Percentiles rank a stretch among this genome's conserved stretches.
Conservation (phyloP, 2,113 vertebrate species). For the Xiphophorus hellerii region DNA sequence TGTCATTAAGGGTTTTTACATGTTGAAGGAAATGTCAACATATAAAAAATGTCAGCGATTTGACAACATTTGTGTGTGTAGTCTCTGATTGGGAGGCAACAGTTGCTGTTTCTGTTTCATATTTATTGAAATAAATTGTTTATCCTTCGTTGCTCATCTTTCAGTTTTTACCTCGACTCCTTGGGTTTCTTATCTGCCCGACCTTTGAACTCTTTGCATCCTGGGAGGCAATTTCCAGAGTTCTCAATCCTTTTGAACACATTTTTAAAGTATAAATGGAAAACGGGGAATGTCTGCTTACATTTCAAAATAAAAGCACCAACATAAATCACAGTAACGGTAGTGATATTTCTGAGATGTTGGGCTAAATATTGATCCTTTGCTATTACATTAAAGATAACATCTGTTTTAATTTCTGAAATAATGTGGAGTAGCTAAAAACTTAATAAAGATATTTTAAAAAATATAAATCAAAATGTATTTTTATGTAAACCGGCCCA, state of each 20-base stretch:
- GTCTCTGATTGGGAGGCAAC: conserved; percentile 24
- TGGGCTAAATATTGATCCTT: no score
- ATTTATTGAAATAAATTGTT: conserved; percentile 76
- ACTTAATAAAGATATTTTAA: no score
- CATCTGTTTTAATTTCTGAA: no score
- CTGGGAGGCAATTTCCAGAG: background rate
- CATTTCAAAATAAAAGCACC: no score
- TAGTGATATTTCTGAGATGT: no score
- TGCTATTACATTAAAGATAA: no score
- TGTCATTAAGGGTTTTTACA: conserved; percentile 92
- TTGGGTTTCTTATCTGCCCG: conserved; percentile 24
- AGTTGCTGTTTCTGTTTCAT: conserved; percentile 43
- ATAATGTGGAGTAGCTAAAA: no score
- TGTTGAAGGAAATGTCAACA: conserved; percentile 80
- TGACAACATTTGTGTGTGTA: conserved; percentile 4
- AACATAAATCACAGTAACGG: no score
- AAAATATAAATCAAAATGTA: no score
- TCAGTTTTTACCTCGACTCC: conserved; percentile 25
- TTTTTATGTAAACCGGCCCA: no score
- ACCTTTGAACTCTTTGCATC: conserved; percentile 62
- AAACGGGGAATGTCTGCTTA: no score
- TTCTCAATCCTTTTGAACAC: background rate
- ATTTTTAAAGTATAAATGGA: no score
- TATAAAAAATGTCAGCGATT: background rate
- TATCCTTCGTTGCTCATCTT: conserved; percentile 6